Evolutionary conservation across 2,888 invertebrate genomes (phyloP).

Genomic region (Nymphalis urticae): DNA sequence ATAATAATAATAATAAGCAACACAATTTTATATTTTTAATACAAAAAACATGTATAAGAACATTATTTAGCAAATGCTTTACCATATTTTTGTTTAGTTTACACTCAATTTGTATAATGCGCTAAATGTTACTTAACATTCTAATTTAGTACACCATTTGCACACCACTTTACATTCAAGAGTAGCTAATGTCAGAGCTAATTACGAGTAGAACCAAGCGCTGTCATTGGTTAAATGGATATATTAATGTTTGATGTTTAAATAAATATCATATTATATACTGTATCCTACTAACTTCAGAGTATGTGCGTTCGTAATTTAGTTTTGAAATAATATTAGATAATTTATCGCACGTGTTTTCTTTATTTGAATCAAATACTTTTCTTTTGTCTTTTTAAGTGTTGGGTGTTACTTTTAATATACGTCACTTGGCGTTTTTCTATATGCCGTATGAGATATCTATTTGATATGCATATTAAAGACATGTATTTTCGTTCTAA

Average conservation of each 20-base stretch:
- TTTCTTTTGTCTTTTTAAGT: not conserved
- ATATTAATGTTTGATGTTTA: conserved; percentile 28
- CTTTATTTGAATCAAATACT: no score
- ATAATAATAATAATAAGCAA: no score
- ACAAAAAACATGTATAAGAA: no score
- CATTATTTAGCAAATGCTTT: no score
- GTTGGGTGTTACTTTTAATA: not conserved
- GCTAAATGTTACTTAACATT: conserved; percentile 20
- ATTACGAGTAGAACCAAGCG: conserved; percentile 15
- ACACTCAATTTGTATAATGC: conserved; percentile 6
- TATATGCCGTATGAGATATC: not conserved
- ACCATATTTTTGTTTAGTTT: not conserved
- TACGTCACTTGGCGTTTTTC: no score
- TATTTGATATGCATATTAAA: no score
- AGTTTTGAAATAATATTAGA: no score
- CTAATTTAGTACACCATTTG: conserved; percentile 31
- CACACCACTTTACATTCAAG: conserved; percentile 25
- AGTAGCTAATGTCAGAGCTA: conserved; percentile 25
- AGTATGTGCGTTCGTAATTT: no score
- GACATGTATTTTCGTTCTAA: no score
- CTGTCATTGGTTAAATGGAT: conserved; percentile 21
- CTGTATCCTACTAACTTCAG: no score
- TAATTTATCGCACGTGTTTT: no score
- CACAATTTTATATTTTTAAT: no score
- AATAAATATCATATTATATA: conserved; percentile 11